Evolutionary conservation across 2,113 vertebrate genomes (phyloP), one percentile per base, ranked within the genome.

Genomic region (Zeus faber): DNA sequence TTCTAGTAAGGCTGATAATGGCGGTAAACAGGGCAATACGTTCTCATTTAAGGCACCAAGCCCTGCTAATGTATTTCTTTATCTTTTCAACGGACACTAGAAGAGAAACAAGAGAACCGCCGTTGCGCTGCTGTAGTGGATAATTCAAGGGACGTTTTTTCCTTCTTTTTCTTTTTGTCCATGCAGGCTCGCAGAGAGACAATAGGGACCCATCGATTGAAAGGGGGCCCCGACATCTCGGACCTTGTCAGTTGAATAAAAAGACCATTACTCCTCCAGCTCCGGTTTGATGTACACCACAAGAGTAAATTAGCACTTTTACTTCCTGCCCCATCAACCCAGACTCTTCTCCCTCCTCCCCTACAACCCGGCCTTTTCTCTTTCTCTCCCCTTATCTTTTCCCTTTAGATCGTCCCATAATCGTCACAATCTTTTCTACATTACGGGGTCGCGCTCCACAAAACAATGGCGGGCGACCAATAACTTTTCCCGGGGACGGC

Each of bases 171-270:
- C 77, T 82, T 81, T 83, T 87, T n/a, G n/a, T n/a, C 82, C 80
- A 74, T 84, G 62, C 71, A 80, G 74, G 69, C 79, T 70, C 70
- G 67, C 75, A 73, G 74, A 74, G 79, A 87, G 85, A 92, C 89
- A 92, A 91, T 90, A 65, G 89, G 77, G 67, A 67, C 72, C 76
- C 84, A 91, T 92, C 87, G 89, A 92, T 92, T 89, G 85, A 80
- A 72, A 70, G 57, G 79, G 78, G 80, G 83, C 78, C 83, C 82
- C 75, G 73, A 88, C 88, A 89, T 88, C 81, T 74, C 75, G 63
- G 78, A 79, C 77, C 83, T 88, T 92, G 87, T 91, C 80, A 70
- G 72, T 78, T 78, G 77, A 86, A 83, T 85, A 87, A 87, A 91
- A 91, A 91, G 60, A 51, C 79, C 75, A 85, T 89, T 88, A 85